Base-by-base conservation (phyloP, 2,888 invertebrate species). In the Orchestes rusci region DNA sequence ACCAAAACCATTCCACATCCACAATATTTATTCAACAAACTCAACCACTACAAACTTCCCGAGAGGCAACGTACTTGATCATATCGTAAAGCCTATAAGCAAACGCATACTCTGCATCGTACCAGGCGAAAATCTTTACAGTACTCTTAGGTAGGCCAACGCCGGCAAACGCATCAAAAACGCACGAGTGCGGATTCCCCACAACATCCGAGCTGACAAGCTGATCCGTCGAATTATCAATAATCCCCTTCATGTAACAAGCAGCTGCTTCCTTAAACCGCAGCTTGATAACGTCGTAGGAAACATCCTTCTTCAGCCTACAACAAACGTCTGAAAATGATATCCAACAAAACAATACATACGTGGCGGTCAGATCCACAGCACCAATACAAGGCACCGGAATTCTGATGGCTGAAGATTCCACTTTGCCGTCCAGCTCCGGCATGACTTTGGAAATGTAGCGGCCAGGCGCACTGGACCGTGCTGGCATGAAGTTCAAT, bases 31-130 rank as follows among this genome's bases (percentile, higher is more conserved):
- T n/a, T n/a, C n/a, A n/a, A n/a, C n/a, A n/a, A n/a, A n/a, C n/a
- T n/a, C n/a, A n/a, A n/a, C n/a, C n/a, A n/a, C n/a, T 23, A 17
- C 44, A 48, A 2, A 48, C 34, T 36, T 63, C 62, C 47, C 56
- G 57, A 3, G 61, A 59, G 8, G 56, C 50, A 28, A 65, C 57
- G 45, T 63, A 66, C 38, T 57, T 57, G 15, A 88, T 73, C 27
- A 87, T 37, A 19, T 55, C 56, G 31, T 50, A 56, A 16, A 56
- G 23, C 28, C 54, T 45, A 40, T 50, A 45, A 1, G 56, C 56
- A 29, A 50, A 53, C n/a, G 53, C 53, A 16, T 45, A 45, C 45
- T 53, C 53, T 7, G 39, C 46, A 32, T 56, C 56, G 19, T 56
- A 55, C 56, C 56, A 56, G n/a, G 48, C 53, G 32, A 55, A 56